Conservation (phyloP, 2,797 vertebrate genomes). For the Tauraco hartlaubi region DNA sequence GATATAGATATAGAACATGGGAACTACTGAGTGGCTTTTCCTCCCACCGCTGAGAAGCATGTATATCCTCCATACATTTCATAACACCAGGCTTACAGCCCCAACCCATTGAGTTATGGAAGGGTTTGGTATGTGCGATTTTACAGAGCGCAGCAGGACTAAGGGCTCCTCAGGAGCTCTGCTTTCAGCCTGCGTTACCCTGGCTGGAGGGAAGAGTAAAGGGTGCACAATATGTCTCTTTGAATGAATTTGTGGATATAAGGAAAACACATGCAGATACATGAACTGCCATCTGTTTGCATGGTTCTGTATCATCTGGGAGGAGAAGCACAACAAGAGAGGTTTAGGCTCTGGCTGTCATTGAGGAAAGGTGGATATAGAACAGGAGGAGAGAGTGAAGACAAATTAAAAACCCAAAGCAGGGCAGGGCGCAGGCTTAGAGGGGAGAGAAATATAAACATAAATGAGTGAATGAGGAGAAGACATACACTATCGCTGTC, state of each 20-base stretch:
- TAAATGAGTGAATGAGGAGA: not conserved
- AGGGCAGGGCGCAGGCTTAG: not conserved
- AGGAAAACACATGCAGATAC: not conserved
- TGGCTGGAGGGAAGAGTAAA: slow-evolving; percentile 7
- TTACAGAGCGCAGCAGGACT: slow-evolving; percentile 9
- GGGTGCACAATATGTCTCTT: not conserved
- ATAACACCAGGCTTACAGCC: not conserved
- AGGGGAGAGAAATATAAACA: not conserved
- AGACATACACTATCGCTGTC: not conserved
- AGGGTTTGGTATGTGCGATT: not conserved
- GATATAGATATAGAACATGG: not conserved
- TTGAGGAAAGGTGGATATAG: not conserved
- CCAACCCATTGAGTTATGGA: not conserved
- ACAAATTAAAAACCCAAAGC: not conserved
- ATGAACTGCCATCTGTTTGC: not conserved
- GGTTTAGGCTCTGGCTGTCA: not conserved
- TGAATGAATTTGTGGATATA: not conserved
- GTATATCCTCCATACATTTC: not conserved
- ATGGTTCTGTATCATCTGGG: not conserved
- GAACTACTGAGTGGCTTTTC: slow-evolving; percentile 5
- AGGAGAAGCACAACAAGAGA: not conserved
- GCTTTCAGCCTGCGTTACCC: not conserved
- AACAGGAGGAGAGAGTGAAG: not conserved
- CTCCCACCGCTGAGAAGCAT: not conserved
- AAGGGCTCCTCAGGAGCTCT: not conserved